Evolutionary conservation across 2,888 invertebrate genomes (phyloP).

Genomic region (Brenthis ino): DNA sequence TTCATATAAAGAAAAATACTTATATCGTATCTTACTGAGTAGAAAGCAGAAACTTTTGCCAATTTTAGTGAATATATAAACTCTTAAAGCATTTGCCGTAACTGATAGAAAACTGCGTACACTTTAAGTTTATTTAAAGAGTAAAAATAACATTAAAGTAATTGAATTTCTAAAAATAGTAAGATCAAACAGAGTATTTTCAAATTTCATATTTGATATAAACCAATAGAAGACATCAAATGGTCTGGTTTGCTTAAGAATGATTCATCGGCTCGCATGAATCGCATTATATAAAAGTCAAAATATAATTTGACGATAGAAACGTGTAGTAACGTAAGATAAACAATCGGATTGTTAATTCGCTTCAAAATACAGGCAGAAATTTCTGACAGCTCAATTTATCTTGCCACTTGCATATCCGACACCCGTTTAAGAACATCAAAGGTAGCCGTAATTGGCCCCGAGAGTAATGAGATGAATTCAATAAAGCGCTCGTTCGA

Average conservation of each 20-base stretch:
- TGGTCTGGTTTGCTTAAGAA: no score
- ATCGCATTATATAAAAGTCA: no score
- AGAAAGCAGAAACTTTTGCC: conserved; percentile 1
- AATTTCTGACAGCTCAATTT: conserved; percentile 70
- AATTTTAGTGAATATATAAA: not conserved
- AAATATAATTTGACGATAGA: not conserved
- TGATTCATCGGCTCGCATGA: no score
- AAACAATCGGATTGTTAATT: conserved; percentile 62
- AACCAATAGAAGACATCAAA: no score
- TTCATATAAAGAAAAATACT: not conserved
- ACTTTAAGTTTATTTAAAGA: not conserved
- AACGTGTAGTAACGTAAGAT: conserved; percentile 49
- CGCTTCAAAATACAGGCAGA: conserved; percentile 56
- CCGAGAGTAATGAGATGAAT: conserved; percentile 54
- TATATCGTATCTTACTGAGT: not conserved
- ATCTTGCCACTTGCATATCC: conserved; percentile 69
- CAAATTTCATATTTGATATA: no score
- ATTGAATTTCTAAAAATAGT: not conserved
- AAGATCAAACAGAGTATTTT: not conserved
- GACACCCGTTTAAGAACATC: conserved; percentile 69
- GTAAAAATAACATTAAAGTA: not conserved
- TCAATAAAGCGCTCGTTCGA: conserved; percentile 41
- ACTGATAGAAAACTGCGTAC: not conserved
- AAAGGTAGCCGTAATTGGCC: conserved; percentile 74
- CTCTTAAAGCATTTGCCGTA: not conserved